Evolutionary conservation across 1,140 invertebrate genomes (phyloP).

Genomic region (silkworm (Bombyx mori)): DNA sequence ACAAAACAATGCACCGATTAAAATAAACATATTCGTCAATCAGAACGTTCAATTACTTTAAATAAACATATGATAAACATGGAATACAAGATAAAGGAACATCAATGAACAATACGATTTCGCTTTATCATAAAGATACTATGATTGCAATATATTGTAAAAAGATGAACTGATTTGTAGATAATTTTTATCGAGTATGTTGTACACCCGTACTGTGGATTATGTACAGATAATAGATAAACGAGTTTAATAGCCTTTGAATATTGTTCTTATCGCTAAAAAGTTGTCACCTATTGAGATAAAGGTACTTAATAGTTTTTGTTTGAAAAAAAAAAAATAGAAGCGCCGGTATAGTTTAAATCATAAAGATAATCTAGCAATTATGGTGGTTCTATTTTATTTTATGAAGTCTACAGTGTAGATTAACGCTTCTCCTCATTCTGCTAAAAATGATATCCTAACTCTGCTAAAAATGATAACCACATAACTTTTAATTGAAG

Average conservation of each 20-base stretch:
- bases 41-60: conserved; percentile 6
- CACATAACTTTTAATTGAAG: too few relatives aligned
- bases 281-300: conserved; percentile 4
- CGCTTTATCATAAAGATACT: conserved; percentile 29
- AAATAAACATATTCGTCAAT: conserved; percentile 15
- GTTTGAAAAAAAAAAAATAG: conserved; percentile 3
- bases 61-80: conserved; percentile 7
- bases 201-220: conserved; percentile 38
- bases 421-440: too few relatives aligned
- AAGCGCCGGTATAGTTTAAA: background rate
- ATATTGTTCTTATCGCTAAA: conserved; percentile 15
- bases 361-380: too few relatives aligned
- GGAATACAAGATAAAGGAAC: conserved; percentile 36
- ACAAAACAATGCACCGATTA: conserved; percentile 9
- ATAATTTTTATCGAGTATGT: conserved; percentile 53
- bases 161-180: conserved; percentile 48
- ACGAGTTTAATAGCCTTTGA: conserved; percentile 52
- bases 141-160: conserved; percentile 22
- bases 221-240: conserved; percentile 49
- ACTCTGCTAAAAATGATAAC: too few relatives aligned
- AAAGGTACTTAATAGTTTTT: background rate
- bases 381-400: too few relatives aligned
- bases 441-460: too few relatives aligned
- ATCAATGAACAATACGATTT: conserved; percentile 36
- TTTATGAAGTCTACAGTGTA: too few relatives aligned